Base-by-base conservation (phyloP, 2,113 vertebrate species). In the Neodon shergylaensis region DNA sequence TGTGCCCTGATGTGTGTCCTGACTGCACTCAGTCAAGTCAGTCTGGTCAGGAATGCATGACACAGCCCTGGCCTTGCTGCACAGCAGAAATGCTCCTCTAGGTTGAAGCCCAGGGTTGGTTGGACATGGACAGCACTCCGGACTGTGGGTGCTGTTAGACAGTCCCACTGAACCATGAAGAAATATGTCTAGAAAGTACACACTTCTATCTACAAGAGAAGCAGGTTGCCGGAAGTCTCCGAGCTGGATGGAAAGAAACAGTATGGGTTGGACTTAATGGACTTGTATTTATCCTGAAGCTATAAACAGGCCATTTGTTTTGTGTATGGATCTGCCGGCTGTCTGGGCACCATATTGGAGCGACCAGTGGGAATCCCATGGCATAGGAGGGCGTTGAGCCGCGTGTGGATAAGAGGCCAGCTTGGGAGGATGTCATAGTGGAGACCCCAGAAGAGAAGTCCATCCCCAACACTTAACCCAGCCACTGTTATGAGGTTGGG, bases 141-240 rank as follows among this genome's bases (percentile, higher is more conserved):
- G 74, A 92, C 88, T 42, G 39, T 21, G 3, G 88, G 49, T 77
- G 52, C 68, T 94, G 63, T 54, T 31, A 92, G 47, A 33, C 33
- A 76, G 42, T 16, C 66, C 90, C 47, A 3, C 9, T 47, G 89
- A 85, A 76, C 52, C 28, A 2, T 65, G 22, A 65, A 74, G 93
- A 86, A 85, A 28, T 26, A 52, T 11, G 47, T 85, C 82, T 66
- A 76, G 63, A 66, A 93, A 90, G 90, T 61, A 88, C 92, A 68
- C 1, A 31, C 11, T 79, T 70, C 52, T 54, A 54, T 87, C 91
- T 78, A 21, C 12, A 36, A 90, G 88, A 88, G 90, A 94, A 84
- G 31, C 91, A 83, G 89, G 33, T 63, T 90, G 58, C 65, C 58
- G 95, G 95, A 94, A 94, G 93, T 70, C 65, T 89, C 61, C 28